phyloP scores from a whole-genome alignment of 2,888 invertebrate genomes.

The Drosophila neotestacea region DNA sequence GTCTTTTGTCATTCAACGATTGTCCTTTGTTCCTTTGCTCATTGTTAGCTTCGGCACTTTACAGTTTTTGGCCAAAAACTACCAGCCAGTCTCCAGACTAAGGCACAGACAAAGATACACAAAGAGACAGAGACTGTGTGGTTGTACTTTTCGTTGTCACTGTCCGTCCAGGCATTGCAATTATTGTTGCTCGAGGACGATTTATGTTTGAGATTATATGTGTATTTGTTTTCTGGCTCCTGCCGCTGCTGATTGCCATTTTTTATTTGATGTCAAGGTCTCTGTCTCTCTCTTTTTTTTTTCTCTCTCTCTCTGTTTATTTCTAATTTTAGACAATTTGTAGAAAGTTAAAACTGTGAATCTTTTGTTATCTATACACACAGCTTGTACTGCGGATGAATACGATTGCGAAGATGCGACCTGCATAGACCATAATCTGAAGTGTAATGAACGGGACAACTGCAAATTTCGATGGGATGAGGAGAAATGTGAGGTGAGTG shows the following conservation, averaged over 20 bases:
- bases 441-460: conserved; percentile 91
- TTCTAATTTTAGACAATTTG: conserved; percentile 3
- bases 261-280: conserved; percentile 3
- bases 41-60: conserved; percentile 62
- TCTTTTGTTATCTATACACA: conserved; percentile 5
- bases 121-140: background rate
- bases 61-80: conserved; percentile 31
- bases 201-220: conserved; percentile 68
- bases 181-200: conserved; percentile 67
- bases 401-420: conserved; percentile 95
- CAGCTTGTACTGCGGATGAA: conserved; percentile 86
- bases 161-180: conserved; percentile 47
- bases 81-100: background rate
- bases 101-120: background rate
- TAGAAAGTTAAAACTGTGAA: conserved; percentile 15
- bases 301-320: background rate
- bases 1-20: conserved; percentile 77
- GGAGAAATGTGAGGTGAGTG: conserved; percentile 86
- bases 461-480: conserved; percentile 95
- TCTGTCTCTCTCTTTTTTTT: no score
- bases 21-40: conserved; percentile 73
- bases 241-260: conserved; percentile 18
- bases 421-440: conserved; percentile 90
- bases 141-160: conserved; percentile 37
- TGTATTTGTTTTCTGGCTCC: conserved; percentile 43